Evolutionary conservation across 2,888 invertebrate species (phyloP), one percentile per base, ranked within the genome.

Genomic region (Chloroclystis v-ata): DNA sequence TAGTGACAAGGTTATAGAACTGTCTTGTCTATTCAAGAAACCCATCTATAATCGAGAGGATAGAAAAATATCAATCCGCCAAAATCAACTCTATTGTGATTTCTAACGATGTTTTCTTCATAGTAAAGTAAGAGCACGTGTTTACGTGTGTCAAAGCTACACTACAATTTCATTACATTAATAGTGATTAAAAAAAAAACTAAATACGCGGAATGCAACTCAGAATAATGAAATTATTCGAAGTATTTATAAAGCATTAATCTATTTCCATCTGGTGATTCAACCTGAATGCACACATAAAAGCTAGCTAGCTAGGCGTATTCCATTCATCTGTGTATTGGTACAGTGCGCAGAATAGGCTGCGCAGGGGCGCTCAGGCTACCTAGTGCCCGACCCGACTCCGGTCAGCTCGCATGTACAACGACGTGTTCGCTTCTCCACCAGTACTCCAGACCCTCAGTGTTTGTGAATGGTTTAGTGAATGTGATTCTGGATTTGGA

Each of bases 261-360:
- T 75, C 78, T 84, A 83, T 83, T 83, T 82, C 65, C 69, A 82
- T 80, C 76, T 64, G 69, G 62, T 69, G 69, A 75, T 75, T 69
- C 72, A 69, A 65, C 61, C 63, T 64, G 74, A 76, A 76, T 73
- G 74, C 70, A 70, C 77, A 79, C 76, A 72, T 72, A 71, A 67
- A 64, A 67, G 69, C 69, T 35, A 33, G 33, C n/a, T 35, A 35
- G 26, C 20, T 35, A 35, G 72, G 74, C 58, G 67, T 61, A 60
- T 14, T 12, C 72, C 86, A 87, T 87, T 87, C 86, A 87, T 87
- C 74, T 65, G 64, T 59, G 28, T 14, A 14, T 44, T 72, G 72
- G 35, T 77, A 80, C 78, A 76, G 75, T 72, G 83, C 79, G 83
- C 80, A 83, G 77, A 72, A 57, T 60, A 65, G 11, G 47, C 46